Percentiles rank a stretch among this genome's conserved stretches.
phyloP scores from a whole-genome alignment of 92 coral and sea anemone species.

The Parazoanthus swiftii region DNA sequence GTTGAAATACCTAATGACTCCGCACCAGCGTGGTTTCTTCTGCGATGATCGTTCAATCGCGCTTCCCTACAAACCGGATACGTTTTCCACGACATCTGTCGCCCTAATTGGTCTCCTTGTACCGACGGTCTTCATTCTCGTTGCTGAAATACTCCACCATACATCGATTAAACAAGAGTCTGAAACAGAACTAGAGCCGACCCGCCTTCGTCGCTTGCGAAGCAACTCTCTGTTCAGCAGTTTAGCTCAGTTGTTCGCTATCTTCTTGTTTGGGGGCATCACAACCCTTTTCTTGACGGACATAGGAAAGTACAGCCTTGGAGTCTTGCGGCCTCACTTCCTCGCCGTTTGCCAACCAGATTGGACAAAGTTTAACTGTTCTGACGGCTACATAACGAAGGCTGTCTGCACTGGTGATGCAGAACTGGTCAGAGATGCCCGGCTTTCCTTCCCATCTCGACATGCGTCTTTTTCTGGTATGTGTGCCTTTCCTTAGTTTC shows the following conservation, averaged over 20 bases:
- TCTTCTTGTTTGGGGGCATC: slow-evolving; percentile 47
- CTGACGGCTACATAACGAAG: slow-evolving; percentile 43
- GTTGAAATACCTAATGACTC: slow-evolving; percentile 2
- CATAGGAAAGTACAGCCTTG: slow-evolving; percentile 46
- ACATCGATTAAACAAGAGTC: background rate
- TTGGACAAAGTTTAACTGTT: slow-evolving; percentile 31
- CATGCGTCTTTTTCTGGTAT: slow-evolving; percentile 34
- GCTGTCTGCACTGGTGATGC: slow-evolving; percentile 52
- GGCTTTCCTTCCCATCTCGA: slow-evolving; percentile 38
- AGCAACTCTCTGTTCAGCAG: background rate
- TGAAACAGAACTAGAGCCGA: background rate
- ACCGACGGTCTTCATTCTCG: background rate
- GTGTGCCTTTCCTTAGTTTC: background rate
- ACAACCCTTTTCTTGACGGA: slow-evolving; percentile 30
- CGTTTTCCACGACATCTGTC: background rate
- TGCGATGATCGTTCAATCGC: slow-evolving; percentile 49
- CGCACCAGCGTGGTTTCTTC: slow-evolving; percentile 44
- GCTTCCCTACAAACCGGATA: slow-evolving; percentile 42
- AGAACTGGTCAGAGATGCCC: slow-evolving; percentile 34
- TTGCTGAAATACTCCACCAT: background rate
- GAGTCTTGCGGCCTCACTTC: slow-evolving; percentile 51
- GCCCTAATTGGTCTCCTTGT: slow-evolving; percentile 21
- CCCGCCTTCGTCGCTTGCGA: background rate
- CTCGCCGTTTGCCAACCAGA: slow-evolving; percentile 52
- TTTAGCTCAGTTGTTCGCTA: background rate